A percentile compares a stretch with the other conserved stretches of the same genome.
Evolutionary conservation across 1,140 invertebrate genomes (phyloP).

Genomic region (Choristoneura fumiferana): DNA sequence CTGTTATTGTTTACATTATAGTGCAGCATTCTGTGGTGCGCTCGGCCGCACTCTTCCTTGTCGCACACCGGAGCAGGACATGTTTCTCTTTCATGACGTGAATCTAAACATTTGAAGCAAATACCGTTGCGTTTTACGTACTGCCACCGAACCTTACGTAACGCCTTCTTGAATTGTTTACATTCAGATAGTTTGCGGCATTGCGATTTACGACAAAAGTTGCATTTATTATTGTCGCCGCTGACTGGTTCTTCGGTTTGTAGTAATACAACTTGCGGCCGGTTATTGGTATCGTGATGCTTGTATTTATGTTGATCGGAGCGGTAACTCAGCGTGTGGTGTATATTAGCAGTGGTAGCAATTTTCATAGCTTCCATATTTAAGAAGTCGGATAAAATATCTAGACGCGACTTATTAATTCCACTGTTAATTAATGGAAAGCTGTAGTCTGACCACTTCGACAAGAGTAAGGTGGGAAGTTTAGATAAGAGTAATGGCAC

Average conservation of each 20-base stretch:
- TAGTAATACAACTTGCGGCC: conserved; percentile 15
- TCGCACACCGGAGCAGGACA: conserved; percentile 18
- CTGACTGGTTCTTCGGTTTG: background rate
- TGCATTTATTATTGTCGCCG: conserved; percentile 19
- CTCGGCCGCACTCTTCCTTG: conserved; percentile 14
- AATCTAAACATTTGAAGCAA: conserved; percentile 21
- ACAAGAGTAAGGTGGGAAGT: conserved; percentile 23
- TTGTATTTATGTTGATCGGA: background rate
- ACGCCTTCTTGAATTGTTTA: conserved; percentile 6
- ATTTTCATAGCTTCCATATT: conserved; percentile 12
- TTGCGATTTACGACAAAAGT: conserved; percentile 5
- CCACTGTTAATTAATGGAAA: background rate
- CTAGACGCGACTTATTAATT: conserved; percentile 3
- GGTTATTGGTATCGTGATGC: background rate
- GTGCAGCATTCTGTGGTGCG: conserved; percentile 24
- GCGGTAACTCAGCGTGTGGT: background rate
- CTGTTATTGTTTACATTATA: conserved; percentile 9
- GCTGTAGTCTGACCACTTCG: conserved; percentile 30
- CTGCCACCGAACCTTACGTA: conserved; percentile 20
- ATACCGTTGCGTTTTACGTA: conserved; percentile 17
- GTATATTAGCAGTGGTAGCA: background rate
- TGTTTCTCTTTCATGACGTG: conserved; percentile 11
- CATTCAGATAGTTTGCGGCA: background rate
- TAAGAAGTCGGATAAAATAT: conserved; percentile 18
- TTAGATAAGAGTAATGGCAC: conserved; percentile 18